These are phyloP conservation scores for Lordiphosa stackelbergi DNA, from an alignment of 1,140 invertebrate genomes.

Conservation along the genomic window DNA sequence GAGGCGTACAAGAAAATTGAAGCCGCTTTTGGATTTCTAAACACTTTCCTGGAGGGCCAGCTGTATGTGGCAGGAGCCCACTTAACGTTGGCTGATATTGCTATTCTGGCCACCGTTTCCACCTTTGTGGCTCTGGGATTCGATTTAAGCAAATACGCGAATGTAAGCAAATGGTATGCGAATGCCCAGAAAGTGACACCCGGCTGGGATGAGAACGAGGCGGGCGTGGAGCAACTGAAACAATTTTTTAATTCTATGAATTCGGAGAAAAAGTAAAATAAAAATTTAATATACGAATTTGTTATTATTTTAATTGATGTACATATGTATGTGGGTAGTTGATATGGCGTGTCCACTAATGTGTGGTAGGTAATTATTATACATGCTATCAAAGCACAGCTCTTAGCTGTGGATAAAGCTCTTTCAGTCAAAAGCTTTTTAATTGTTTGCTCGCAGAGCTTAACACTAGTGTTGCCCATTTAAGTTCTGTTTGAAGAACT, in stretches of 20 bases:
- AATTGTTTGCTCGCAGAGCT: too few species aligned
- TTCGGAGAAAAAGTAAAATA: slow-evolving; percentile 1
- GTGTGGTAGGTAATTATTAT: too few species aligned
- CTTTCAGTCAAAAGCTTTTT: too few species aligned
- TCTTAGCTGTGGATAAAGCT: too few species aligned
- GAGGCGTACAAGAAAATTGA: slow-evolving; percentile 82
- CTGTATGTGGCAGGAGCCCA: slow-evolving; percentile 82
- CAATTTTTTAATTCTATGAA: neutral
- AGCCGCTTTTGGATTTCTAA: slow-evolving; percentile 81
- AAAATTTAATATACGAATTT: neutral
- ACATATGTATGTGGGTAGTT: too few species aligned
- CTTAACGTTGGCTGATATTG: slow-evolving; percentile 87
- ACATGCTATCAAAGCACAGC: too few species aligned
- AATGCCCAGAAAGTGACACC: slow-evolving; percentile 83
- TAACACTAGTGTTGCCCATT: too few species aligned
- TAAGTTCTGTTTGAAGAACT: too few species aligned
- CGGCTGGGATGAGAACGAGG: slow-evolving; percentile 72
- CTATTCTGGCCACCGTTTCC: slow-evolving; percentile 80
- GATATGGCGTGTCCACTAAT: too few species aligned
- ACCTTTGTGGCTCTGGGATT: slow-evolving; percentile 82
- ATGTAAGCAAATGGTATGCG: slow-evolving; percentile 84
- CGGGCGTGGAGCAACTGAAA: slow-evolving; percentile 18
- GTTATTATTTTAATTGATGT: too few species aligned
- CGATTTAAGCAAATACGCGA: slow-evolving; percentile 82
- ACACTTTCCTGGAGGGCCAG: slow-evolving; percentile 82